Base-by-base conservation (phyloP, 2,888 invertebrate genomes). In the Eristalis intricaria region DNA sequence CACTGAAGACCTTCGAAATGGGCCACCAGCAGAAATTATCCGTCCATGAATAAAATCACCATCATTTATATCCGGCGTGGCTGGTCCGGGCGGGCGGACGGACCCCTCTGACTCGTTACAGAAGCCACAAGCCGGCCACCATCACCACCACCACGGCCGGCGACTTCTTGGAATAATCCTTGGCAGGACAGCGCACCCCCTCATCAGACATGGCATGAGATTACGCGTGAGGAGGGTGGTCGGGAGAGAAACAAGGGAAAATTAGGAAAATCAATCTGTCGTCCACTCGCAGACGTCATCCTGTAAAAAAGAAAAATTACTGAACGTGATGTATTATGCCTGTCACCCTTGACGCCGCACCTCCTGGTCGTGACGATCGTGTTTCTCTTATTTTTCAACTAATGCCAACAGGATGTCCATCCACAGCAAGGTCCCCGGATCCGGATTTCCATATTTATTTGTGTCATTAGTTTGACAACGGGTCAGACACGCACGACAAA, bases 221-320 rank as follows among this genome's bases (percentile, higher is more conserved):
- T 26, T 60, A 64, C 35, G 2, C 32, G 32, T 32, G 32, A 10
- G 8, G 4, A 19, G 26, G 26, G 43, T 50, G 26, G n/a, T 19
- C 43, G 69, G 58, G 58, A 19, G 35, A 56, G 43, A 71, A 60
- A 63, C 38, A 50, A 68, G 71, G 65, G 50, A 75, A 86, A 86
- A 86, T 83, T 86, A 79, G 86, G 75, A 86, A 86, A 86, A 83
- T 86, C 86, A 86, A 86, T 86, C 83, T 86, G 86, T 86, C 74
- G 71, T 70, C 70, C 68, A 73, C 68, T 81, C 32, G 60, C 40
- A 77, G 81, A 77, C 64, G 85, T 81, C 81, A 78, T 79, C 70
- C 65, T 7, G 60, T 69, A 75, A 78, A 78, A 83, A 74, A 64
- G 65, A 71, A 82, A 70, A 70, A 78, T 35, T 63, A 75, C 65